Evolutionary conservation across 2,113 vertebrate species (phyloP).

Genomic region (Gnathonemus echidnorhynchus): DNA sequence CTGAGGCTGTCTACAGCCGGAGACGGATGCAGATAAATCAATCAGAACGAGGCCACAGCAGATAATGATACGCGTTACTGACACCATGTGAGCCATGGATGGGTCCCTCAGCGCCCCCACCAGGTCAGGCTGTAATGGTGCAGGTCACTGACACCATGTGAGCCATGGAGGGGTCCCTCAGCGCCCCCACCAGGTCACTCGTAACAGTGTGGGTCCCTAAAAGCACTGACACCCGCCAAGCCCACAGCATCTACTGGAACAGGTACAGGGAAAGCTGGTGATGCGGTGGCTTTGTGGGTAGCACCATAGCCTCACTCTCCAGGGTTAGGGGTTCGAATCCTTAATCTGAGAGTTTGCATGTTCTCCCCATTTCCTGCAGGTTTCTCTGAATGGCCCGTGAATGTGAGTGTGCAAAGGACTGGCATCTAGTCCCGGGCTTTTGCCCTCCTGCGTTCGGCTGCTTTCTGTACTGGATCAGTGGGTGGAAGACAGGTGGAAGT

Average conservation of each 20-base stretch:
- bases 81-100: not conserved
- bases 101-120: slow-evolving; percentile 20
- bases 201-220: slow-evolving; percentile 9
- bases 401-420: not conserved
- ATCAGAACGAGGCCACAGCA: slow-evolving; percentile 44
- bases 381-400: not conserved
- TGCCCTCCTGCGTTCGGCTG: not conserved
- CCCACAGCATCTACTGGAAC: not conserved
- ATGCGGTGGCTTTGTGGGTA: not conserved
- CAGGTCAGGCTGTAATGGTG: slow-evolving; percentile 40
- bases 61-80: slow-evolving; percentile 56
- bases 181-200: not conserved
- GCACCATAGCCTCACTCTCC: not conserved
- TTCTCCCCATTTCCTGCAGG: not conserved
- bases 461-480: not conserved
- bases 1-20: slow-evolving; percentile 42
- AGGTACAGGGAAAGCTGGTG: not conserved
- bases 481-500: not conserved
- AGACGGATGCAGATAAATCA: slow-evolving; percentile 61
- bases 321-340: not conserved
- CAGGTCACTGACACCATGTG: slow-evolving; percentile 44
- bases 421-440: not conserved
- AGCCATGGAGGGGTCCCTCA: slow-evolving; percentile 24
- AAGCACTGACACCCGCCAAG: slow-evolving; percentile 38
- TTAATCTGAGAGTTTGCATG: not conserved